Base-by-base conservation (phyloP, 2,113 vertebrate genomes). In the Coreoperca whiteheadi region DNA sequence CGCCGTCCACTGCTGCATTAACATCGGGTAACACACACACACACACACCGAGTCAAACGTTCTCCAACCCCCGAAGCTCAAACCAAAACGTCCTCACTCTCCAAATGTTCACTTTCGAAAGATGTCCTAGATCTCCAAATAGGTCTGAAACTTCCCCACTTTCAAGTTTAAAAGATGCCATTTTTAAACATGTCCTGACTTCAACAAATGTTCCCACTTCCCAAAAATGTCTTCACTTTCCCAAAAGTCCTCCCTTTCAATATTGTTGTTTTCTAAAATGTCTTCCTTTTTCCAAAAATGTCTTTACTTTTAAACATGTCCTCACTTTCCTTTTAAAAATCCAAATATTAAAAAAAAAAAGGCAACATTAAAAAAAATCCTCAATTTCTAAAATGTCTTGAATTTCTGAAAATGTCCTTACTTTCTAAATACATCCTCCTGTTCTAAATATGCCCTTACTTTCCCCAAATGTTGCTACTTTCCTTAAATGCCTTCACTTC, bases 1-100 rank as follows among this genome's bases (percentile, higher is more conserved):
- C 95, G 64, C 92, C 95, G 6, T 91, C 97, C 48, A 90, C 85
- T 16, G 56, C 77, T 66, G 71, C 53, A 6, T n/a, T 75, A 41
- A 28, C 72, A 60, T 54, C 69, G 32, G 88, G 86, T 93, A 92
- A 89, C 32, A 57, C 72, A 73, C 37, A 70, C 70, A 77, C 28
- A 53, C 50, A 69, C 65, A 74, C 53, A 60, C n/a, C n/a, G n/a
- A n/a, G n/a, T n/a, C n/a, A n/a, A n/a, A n/a, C n/a, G n/a, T n/a
- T n/a, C n/a, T n/a, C n/a, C n/a, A n/a, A n/a, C n/a, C n/a, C n/a
- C n/a, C n/a, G n/a, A n/a, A n/a, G n/a, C n/a, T n/a, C n/a, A n/a
- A n/a, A n/a, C n/a, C n/a, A 21, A 50, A 50, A 48, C 5, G 1
- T 18, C 16, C 16, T 48, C 14, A 16, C 46, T 48, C 4, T 48